Evolutionary conservation across 2,113 vertebrate species (phyloP), one percentile per base, ranked within the genome.

Genomic region (Thermophis baileyi): DNA sequence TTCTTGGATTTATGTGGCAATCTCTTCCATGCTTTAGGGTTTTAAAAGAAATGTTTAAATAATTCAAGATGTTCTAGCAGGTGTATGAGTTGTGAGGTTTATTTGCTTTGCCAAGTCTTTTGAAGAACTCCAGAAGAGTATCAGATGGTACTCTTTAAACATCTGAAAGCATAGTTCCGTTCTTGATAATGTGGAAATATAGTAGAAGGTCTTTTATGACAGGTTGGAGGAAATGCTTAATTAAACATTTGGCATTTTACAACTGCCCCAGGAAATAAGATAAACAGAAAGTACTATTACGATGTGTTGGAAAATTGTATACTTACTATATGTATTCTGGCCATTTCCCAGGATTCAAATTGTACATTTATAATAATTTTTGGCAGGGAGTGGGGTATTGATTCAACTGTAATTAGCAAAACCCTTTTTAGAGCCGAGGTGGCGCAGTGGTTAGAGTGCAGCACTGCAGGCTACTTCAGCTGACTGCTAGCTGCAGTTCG

Each of bases 141-240:
- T 90, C 3, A 54, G 0, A 1, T 22, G 10, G 11, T 89, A 0
- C 0, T 51, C 47, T 89, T 91, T 89, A 92, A 24, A 2, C 4
- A 9, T 85, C 49, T 89, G 54, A n/a, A 89, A 87, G 90, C 35
- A 30, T 91, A 14, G 11, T 88, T 18, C 30, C 89, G 2, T 35
- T 60, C 18, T 49, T 92, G 90, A 81, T 81, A 40, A 81, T 14
- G 9, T 63, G 25, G 57, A 18, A 57, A 47, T 63, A 51, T 12
- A 88, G 92, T 95, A 0, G 0, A 25, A 4, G 47, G 27, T 25
- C 27, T 7, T 91, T 93, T 63, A 40, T 6, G 55, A 44, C 89
- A 40, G 54, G 47, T 89, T 90, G 7, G 24, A 18, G 63, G 86
- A 93, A 90, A 35, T 49, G 51, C 91, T 91, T 55, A 85, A 81